These are phyloP conservation scores for Oxyruncus cristatus DNA, from an alignment of 2,113 vertebrate genomes.

Conservation along the genomic window DNA sequence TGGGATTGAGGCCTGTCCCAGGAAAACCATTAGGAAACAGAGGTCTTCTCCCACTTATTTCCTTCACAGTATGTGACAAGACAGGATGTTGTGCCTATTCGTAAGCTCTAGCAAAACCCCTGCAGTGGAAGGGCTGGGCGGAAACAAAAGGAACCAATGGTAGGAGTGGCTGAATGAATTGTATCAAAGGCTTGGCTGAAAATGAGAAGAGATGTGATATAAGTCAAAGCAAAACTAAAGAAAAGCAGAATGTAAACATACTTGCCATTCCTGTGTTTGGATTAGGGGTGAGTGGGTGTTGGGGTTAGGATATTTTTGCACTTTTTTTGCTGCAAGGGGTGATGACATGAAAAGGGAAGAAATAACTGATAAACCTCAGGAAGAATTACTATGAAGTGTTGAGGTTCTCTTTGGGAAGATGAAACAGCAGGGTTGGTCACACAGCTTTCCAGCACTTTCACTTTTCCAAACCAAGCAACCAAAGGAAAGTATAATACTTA, in stretches of 20 bases:
- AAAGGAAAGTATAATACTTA: neutral
- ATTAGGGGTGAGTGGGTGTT: rapidly evolving
- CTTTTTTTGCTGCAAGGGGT: neutral
- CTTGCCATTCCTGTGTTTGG: neutral
- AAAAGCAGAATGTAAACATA: neutral
- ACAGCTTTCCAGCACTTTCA: neutral
- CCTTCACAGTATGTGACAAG: neutral
- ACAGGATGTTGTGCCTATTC: neutral
- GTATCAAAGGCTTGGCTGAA: neutral
- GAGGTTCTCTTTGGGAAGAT: neutral
- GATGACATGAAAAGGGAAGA: neutral
- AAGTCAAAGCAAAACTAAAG: neutral
- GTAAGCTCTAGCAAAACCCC: neutral
- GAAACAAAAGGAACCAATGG: neutral
- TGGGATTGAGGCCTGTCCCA: neutral
- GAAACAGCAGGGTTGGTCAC: neutral
- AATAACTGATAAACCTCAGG: neutral
- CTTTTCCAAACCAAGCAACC: neutral
- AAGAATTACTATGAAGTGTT: neutral
- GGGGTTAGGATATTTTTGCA: neutral
- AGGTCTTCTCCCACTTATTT: neutral
- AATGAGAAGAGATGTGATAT: neutral
- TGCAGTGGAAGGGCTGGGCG: neutral
- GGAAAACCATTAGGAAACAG: neutral
- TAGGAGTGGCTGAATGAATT: neutral